A percentile compares a stretch with the other conserved stretches of the same genome.
phyloP scores from a whole-genome alignment of 2,888 invertebrate species.

The Asteroscopus sphinx region DNA sequence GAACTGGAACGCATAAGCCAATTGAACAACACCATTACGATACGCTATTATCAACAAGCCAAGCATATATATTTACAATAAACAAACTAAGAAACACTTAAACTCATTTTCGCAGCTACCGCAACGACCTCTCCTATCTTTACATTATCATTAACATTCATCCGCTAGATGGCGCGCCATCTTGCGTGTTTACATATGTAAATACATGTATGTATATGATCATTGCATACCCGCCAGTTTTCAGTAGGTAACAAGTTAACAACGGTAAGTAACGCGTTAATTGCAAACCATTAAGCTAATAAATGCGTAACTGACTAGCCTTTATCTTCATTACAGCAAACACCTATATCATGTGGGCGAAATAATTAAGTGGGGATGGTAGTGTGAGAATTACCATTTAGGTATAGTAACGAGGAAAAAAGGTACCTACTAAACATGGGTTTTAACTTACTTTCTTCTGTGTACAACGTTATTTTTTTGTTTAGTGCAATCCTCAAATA shows the following conservation, averaged over 20 bases:
- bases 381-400: no score
- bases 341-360: conserved; percentile 56
- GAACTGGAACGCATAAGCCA: background rate
- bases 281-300: conserved; percentile 70
- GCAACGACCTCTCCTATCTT: conserved; percentile 4
- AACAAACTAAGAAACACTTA: conserved; percentile 15
- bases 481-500: no score
- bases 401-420: no score
- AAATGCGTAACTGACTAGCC: conserved; percentile 37
- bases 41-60: conserved; percentile 4
- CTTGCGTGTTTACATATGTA: conserved; percentile 54
- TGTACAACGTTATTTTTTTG: no score
- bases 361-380: conserved; percentile 40
- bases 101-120: conserved; percentile 4
- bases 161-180: conserved; percentile 36
- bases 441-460: no score
- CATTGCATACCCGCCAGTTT: conserved; percentile 48
- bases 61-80: conserved; percentile 14
- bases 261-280: conserved; percentile 63
- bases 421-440: no score
- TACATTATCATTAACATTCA: conserved; percentile 52
- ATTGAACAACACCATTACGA: background rate
- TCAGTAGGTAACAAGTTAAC: no score
- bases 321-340: conserved; percentile 52
- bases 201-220: no score